phyloP scores from a whole-genome alignment of 1,140 invertebrate genomes.

The Ridgeia piscesae region DNA sequence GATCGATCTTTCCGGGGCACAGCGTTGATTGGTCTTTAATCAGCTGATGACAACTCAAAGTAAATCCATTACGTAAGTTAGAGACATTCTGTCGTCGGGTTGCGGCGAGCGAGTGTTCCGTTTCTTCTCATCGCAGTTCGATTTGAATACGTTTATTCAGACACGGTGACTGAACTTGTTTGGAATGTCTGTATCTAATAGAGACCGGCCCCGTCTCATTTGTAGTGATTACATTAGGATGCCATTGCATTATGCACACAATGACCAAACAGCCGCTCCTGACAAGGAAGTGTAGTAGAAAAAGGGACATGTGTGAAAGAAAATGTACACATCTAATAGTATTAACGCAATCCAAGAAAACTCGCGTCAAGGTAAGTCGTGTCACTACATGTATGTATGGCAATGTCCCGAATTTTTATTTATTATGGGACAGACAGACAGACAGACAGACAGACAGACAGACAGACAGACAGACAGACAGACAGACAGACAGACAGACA shows the following conservation, averaged over 20 bases:
- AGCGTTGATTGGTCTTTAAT: not conserved
- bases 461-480: too few species aligned
- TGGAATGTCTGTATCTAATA: not conserved
- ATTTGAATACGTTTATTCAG: not conserved
- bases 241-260: not conserved
- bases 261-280: not conserved
- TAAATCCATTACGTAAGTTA: not conserved
- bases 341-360: too few species aligned
- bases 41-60: not conserved
- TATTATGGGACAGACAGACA: too few species aligned
- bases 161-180: not conserved
- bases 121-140: not conserved
- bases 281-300: too few species aligned
- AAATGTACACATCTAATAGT: too few species aligned
- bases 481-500: too few species aligned
- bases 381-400: too few species aligned
- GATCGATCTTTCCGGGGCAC: not conserved
- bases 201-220: not conserved
- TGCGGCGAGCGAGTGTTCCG: not conserved
- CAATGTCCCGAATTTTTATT: too few species aligned
- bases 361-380: too few species aligned
- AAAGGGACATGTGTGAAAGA: too few species aligned
- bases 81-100: not conserved
- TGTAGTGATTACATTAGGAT: not conserved
- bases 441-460: too few species aligned